Evolutionary conservation across 2,888 invertebrate genomes (phyloP).

Genomic region (Brachypalpus laphriformis): DNA sequence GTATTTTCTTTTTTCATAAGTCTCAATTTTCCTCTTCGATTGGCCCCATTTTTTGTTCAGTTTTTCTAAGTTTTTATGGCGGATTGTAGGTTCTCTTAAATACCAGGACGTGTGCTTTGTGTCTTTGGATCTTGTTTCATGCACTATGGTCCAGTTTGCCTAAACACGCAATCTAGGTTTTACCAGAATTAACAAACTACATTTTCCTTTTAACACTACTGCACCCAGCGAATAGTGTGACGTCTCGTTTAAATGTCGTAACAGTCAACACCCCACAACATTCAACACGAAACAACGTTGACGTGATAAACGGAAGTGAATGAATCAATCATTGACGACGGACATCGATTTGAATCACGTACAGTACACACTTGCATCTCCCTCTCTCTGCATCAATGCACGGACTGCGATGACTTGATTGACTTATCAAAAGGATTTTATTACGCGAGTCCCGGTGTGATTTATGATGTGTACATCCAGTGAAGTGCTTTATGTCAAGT

Average conservation of each 20-base stretch:
- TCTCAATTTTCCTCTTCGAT: no score
- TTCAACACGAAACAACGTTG: slow-evolving; percentile 13
- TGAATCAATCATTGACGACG: slow-evolving; percentile 55
- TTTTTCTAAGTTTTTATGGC: no score
- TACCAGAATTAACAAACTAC: no score
- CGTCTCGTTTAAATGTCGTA: slow-evolving; percentile 13
- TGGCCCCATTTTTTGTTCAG: no score
- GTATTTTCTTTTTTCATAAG: no score
- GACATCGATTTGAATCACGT: slow-evolving; percentile 12
- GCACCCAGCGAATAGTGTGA: neutral
- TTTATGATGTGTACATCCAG: slow-evolving; percentile 68
- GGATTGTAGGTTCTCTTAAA: no score
- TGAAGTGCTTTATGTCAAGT: slow-evolving; percentile 73
- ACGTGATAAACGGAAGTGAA: slow-evolving; percentile 62
- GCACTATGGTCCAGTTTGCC: no score
- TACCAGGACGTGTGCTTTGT: no score
- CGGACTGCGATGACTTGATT: slow-evolving; percentile 55
- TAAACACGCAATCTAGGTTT: no score
- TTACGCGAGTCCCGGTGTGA: slow-evolving; percentile 65
- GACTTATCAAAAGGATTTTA: slow-evolving; percentile 73
- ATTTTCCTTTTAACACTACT: neutral
- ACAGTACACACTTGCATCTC: slow-evolving; percentile 23
- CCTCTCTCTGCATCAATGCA: neutral
- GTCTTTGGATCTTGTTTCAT: no score
- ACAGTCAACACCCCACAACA: slow-evolving; percentile 3